Percentiles rank a stretch among this genome's conserved stretches.
Conservation (phyloP, 2,888 invertebrate genomes). For the Apotomis turbidana region DNA sequence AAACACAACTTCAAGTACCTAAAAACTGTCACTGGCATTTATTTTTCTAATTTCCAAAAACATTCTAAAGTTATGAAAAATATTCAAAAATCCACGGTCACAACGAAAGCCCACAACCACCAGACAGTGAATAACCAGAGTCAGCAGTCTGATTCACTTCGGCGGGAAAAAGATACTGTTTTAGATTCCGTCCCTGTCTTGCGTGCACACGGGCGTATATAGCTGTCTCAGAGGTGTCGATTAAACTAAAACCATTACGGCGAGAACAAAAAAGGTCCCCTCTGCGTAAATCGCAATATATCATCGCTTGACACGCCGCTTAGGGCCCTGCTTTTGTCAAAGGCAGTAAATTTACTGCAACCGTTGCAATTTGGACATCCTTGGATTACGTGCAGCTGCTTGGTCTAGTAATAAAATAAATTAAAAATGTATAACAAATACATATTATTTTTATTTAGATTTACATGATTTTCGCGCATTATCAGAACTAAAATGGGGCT, state of each 20-base stretch:
- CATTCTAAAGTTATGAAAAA: constrained; percentile 8
- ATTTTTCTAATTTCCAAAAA: background rate
- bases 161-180: constrained; percentile 74
- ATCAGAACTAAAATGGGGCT: too few species aligned
- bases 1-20: constrained; percentile 2
- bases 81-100: constrained; percentile 19
- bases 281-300: constrained; percentile 82
- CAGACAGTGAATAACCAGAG: constrained; percentile 74
- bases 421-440: background rate
- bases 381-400: constrained; percentile 41
- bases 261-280: constrained; percentile 84
- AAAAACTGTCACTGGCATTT: background rate
- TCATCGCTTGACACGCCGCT: constrained; percentile 80
- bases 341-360: constrained; percentile 76
- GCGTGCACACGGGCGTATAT: constrained; percentile 48
- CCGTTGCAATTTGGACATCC: constrained; percentile 58
- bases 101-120: constrained; percentile 64
- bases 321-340: constrained; percentile 75
- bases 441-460: too few species aligned
- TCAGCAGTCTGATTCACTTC: constrained; percentile 74
- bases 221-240: constrained; percentile 63
- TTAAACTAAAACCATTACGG: constrained; percentile 81
- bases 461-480: too few species aligned
- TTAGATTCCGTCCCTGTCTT: constrained; percentile 56
- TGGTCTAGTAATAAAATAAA: constrained; percentile 18